A percentile compares a stretch with the other conserved stretches of the same genome.
Evolutionary conservation across 2,797 vertebrate species (phyloP).

Genomic region (Sylvilagus floridanus): DNA sequence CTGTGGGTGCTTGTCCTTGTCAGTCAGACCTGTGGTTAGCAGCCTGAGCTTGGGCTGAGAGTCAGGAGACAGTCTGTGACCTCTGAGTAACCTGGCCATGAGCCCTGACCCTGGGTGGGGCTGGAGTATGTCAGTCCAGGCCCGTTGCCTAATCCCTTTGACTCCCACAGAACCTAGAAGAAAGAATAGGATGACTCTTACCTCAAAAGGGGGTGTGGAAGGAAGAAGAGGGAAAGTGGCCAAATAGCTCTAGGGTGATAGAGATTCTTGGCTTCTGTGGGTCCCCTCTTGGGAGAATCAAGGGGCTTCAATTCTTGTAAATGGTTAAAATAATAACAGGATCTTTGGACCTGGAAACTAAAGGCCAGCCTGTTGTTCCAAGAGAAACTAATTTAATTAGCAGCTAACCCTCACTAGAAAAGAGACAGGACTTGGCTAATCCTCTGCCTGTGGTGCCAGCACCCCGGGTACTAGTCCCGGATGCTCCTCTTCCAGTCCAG

Average conservation of each 20-base stretch:
- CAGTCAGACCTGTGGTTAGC: background rate
- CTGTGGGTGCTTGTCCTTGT: background rate
- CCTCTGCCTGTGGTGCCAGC: too few species aligned
- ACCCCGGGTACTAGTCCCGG: too few species aligned
- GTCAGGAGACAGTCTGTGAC: conserved; percentile 67
- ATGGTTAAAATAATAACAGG: background rate
- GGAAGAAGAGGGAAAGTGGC: conserved; percentile 28
- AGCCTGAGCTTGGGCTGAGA: background rate
- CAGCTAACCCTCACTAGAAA: background rate
- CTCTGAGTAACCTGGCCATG: conserved; percentile 69
- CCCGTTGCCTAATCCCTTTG: conserved; percentile 74
- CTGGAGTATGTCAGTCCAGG: conserved; percentile 45
- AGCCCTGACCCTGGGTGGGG: conserved; percentile 74
- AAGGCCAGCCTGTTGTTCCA: background rate
- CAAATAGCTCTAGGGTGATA: conserved; percentile 36
- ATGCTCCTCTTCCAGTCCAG: too few species aligned
- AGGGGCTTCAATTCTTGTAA: background rate
- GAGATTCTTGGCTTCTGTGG: background rate
- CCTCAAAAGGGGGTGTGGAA: conserved; percentile 36
- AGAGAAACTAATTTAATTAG: conserved; percentile 32
- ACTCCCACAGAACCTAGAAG: conserved; percentile 62
- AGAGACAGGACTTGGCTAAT: background rate
- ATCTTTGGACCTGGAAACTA: background rate
- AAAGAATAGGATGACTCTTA: conserved; percentile 66
- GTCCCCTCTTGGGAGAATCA: conserved; percentile 13